Evolutionary conservation across 2,113 vertebrate genomes (phyloP).

Genomic region (Mesocricetus auratus): DNA sequence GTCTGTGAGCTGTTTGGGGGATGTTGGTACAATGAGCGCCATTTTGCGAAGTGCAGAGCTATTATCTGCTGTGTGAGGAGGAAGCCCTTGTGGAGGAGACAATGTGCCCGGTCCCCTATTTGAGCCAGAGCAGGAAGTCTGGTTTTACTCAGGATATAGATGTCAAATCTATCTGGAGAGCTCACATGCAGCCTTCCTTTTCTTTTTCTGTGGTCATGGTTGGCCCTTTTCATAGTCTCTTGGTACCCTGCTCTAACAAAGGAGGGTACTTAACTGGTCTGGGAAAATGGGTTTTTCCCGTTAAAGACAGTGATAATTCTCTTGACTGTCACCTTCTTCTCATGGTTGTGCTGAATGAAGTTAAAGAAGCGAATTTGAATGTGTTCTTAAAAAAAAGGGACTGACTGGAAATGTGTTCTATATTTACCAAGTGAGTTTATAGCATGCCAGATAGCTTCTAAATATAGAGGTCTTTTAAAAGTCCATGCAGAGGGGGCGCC

Average conservation of each 20-base stretch:
- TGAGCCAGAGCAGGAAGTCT: constrained; percentile 65
- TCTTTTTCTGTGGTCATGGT: background rate
- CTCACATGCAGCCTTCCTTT: background rate
- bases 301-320: background rate
- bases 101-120: background rate
- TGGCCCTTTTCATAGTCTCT: background rate
- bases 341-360: background rate
- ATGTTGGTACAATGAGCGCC: background rate
- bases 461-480: constrained; percentile 44
- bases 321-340: background rate
- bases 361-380: constrained; percentile 16
- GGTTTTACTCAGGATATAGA: constrained; percentile 69
- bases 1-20: background rate
- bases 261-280: background rate
- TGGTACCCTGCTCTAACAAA: constrained; percentile 13
- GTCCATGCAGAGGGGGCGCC: background rate
- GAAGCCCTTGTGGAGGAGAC: constrained; percentile 35
- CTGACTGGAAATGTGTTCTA: background rate
- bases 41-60: background rate
- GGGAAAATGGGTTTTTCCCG: background rate
- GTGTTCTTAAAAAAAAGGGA: background rate
- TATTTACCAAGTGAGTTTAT: constrained; percentile 11
- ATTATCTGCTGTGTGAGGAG: background rate
- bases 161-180: constrained; percentile 61
- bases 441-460: constrained; percentile 14